A percentile compares a stretch with the other conserved stretches of the same genome.
phyloP scores from a whole-genome alignment of 2,113 vertebrate species.

The Mandrillus leucophaeus region DNA sequence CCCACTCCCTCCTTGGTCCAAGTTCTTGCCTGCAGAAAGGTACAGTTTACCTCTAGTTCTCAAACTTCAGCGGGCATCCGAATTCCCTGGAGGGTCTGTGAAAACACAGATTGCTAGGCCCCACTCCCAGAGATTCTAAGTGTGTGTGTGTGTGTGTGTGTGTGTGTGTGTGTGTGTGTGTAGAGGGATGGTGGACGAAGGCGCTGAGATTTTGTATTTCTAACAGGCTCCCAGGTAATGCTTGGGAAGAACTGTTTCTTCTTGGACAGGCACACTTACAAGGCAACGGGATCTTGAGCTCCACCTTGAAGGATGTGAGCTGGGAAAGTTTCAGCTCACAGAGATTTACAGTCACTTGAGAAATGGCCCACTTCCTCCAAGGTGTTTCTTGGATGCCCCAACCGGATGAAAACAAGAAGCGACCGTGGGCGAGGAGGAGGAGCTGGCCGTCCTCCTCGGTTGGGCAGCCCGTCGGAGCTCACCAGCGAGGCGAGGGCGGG shows the following conservation, averaged over 20 bases:
- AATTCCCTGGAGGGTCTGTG: neutral
- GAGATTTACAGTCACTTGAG: neutral
- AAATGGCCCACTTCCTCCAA: neutral
- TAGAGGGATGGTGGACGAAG: too few species aligned
- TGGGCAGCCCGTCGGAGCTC: neutral
- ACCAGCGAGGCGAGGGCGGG: neutral
- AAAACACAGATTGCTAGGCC: neutral
- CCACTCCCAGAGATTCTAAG: neutral
- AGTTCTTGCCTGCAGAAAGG: neutral
- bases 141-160: neutral
- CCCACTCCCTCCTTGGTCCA: neutral
- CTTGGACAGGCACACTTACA: neutral
- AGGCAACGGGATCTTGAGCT: neutral
- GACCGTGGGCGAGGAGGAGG: rapidly evolving
- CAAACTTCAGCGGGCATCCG: neutral
- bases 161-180: too few species aligned
- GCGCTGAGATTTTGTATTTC: neutral
- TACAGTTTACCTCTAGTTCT: neutral
- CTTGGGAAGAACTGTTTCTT: neutral
- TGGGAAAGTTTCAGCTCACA: neutral
- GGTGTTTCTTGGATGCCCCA: neutral
- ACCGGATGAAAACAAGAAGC: neutral
- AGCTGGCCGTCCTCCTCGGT: neutral
- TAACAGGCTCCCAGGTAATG: neutral
- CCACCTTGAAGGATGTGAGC: neutral